These are phyloP conservation scores for Heteromormyrus szaboi DNA, from an alignment of 2,797 vertebrate species.

Conservation along the genomic window DNA sequence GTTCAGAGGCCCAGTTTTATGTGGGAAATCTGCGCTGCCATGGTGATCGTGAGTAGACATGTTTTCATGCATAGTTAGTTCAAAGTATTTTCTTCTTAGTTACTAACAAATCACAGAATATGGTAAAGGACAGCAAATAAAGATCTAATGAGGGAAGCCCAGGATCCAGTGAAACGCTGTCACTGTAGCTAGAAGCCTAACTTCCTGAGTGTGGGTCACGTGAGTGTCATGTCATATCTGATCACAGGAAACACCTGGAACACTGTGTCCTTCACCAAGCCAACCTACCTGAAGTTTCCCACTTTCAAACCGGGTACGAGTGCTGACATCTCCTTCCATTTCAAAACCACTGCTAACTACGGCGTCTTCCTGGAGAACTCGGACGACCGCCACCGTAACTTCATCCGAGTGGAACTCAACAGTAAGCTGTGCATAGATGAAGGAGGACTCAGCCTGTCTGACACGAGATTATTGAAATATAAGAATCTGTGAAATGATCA, in stretches of 20 bases:
- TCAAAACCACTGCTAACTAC: conserved; percentile 81
- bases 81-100: background rate
- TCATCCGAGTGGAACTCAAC: conserved; percentile 87
- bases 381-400: conserved; percentile 73
- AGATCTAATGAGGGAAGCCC: background rate
- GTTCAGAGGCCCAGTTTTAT: conserved; percentile 77
- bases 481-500: background rate
- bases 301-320: conserved; percentile 81
- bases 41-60: conserved; percentile 82
- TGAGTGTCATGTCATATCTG: background rate
- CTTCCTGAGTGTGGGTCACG: background rate
- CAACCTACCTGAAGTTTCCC: conserved; percentile 82
- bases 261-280: conserved; percentile 84
- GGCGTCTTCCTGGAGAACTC: conserved; percentile 91
- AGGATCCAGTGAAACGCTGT: background rate
- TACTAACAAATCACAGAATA: background rate
- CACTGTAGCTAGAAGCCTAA: background rate
- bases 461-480: background rate
- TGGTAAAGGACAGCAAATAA: background rate
- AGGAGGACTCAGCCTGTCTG: background rate
- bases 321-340: conserved; percentile 92
- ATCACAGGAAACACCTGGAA: conserved; percentile 88
- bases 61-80: background rate
- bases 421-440: conserved; percentile 60
- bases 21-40: conserved; percentile 88